A percentile compares a stretch with the other conserved stretches of the same genome.
phyloP scores from a whole-genome alignment of 2,888 invertebrate genomes.

The Platycheirus albimanus region DNA sequence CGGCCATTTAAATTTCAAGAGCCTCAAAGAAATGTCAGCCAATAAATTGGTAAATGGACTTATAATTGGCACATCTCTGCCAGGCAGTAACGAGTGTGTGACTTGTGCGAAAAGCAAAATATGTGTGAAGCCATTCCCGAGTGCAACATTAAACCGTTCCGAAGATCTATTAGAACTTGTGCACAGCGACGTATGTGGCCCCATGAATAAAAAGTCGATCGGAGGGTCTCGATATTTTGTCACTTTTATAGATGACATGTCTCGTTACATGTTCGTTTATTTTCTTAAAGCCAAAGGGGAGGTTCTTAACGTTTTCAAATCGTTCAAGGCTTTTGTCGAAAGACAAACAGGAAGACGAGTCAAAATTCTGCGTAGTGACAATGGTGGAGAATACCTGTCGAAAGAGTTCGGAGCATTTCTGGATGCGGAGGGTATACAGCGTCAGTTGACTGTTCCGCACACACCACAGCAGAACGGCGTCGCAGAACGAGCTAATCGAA shows the following conservation, averaged over 20 bases:
- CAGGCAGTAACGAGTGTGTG: conserved; percentile 23
- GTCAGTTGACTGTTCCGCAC: too few relatives aligned
- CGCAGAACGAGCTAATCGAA: too few relatives aligned
- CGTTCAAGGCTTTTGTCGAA: conserved; percentile 31
- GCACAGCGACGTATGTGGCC: conserved; percentile 57
- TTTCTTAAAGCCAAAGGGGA: conserved; percentile 40
- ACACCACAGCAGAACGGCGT: too few relatives aligned
- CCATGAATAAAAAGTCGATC: conserved; percentile 24
- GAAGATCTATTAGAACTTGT: conserved; percentile 9
- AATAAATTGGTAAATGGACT: neutral
- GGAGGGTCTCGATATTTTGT: too few relatives aligned
- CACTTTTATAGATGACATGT: too few relatives aligned
- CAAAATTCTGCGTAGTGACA: conserved; percentile 56
- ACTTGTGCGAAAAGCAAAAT: conserved; percentile 60
- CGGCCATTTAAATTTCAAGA: neutral
- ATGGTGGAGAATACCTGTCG: conserved; percentile 54
- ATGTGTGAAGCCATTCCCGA: conserved; percentile 34
- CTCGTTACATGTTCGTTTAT: conserved; percentile 18
- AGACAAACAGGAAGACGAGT: conserved; percentile 43
- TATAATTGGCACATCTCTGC: neutral
- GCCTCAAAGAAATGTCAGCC: neutral
- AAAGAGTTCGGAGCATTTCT: conserved; percentile 58
- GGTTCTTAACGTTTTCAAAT: conserved; percentile 34
- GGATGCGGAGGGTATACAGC: too few relatives aligned
- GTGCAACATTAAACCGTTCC: neutral